Conservation (phyloP, 2,113 vertebrate genomes). For the Tricholaema leucomelas region DNA sequence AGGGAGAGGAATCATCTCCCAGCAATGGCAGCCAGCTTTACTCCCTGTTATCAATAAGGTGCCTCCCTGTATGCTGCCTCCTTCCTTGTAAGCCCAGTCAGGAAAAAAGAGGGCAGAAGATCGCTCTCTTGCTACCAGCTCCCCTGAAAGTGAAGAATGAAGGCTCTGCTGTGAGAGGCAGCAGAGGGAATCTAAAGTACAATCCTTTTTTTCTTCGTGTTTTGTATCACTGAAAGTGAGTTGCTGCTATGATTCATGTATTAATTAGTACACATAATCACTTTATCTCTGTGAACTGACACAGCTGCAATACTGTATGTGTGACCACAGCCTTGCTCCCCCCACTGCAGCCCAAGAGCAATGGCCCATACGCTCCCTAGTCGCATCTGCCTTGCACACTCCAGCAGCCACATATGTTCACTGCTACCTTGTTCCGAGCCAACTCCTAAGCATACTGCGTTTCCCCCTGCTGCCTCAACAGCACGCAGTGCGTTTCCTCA, state of each 20-base stretch:
- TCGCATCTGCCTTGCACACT: background rate
- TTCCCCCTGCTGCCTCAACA: background rate
- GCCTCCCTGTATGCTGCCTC: background rate
- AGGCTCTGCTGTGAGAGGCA: background rate
- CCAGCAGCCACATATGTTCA: background rate
- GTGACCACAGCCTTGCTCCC: background rate
- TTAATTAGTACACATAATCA: background rate
- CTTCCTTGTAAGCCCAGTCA: accelerated
- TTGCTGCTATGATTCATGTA: background rate
- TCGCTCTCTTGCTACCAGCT: background rate
- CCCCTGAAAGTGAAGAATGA: background rate
- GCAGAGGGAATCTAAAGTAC: background rate
- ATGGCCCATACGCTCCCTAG: background rate
- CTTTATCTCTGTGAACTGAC: background rate
- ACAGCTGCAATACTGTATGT: background rate
- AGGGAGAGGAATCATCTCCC: background rate
- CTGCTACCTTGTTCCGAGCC: background rate
- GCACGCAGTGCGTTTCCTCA: accelerated
- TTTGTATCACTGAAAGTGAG: background rate
- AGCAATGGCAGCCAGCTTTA: background rate
- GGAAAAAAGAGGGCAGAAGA: background rate
- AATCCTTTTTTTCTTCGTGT: background rate
- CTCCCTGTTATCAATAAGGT: background rate
- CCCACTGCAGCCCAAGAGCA: background rate
- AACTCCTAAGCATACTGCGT: accelerated